Conservation (phyloP, 30 jellyfish, hydroid and myxozoan genomes). For the Pseudorhiza aurosa region DNA sequence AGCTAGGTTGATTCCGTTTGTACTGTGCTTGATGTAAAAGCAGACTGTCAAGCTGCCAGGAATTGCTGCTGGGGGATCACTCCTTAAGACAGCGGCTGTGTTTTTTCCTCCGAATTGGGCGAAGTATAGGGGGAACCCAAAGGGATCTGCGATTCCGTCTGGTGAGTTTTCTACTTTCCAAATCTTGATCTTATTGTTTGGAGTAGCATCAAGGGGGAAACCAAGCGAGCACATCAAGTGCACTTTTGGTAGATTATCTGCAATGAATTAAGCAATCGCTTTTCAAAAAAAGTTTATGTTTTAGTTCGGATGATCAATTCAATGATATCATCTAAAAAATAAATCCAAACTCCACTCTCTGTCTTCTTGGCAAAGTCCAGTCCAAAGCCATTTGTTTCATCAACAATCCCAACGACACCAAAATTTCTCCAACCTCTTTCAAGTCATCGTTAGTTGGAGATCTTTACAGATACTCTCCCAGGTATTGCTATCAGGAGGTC, state of each 20-base stretch:
- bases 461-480: no score
- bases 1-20: no score
- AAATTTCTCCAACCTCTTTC: no score
- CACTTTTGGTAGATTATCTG: conserved; percentile 4
- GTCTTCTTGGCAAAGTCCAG: no score
- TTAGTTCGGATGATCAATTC: no score
- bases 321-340: no score
- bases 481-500: no score
- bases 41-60: neutral
- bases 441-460: no score
- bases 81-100: neutral
- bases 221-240: neutral
- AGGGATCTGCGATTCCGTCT: neutral
- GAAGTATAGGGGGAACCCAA: neutral
- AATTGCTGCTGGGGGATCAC: neutral
- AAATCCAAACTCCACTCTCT: no score
- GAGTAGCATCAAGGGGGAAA: neutral
- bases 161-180: neutral
- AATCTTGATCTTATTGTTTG: neutral
- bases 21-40: neutral
- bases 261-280: neutral
- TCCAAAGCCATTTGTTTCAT: no score
- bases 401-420: no score
- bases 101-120: neutral
- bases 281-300: no score